Evolutionary conservation across 2,888 invertebrate species (phyloP).

Genomic region (Anodontia alba): DNA sequence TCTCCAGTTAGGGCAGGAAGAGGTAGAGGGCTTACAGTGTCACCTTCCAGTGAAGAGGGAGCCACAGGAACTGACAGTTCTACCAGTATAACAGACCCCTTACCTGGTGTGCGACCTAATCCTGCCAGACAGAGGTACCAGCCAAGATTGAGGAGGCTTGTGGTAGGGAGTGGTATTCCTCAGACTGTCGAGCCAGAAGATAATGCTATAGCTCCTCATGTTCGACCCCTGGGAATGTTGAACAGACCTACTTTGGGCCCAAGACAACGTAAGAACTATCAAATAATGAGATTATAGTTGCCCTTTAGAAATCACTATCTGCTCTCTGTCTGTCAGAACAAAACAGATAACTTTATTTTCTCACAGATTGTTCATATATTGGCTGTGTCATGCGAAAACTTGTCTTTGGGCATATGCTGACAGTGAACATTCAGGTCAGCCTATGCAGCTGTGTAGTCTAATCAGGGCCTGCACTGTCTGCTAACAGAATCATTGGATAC

Average conservation of each 20-base stretch:
- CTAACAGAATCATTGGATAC: too few species aligned
- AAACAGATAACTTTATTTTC: too few species aligned
- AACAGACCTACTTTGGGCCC: conserved; percentile 29
- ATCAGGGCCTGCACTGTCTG: too few species aligned
- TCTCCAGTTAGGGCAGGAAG: not conserved
- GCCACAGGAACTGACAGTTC: not conserved
- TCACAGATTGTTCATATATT: too few species aligned
- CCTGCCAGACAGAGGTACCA: not conserved
- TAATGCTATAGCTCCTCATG: not conserved
- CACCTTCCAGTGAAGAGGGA: not conserved
- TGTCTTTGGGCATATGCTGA: too few species aligned
- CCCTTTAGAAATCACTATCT: too few species aligned
- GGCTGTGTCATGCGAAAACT: too few species aligned
- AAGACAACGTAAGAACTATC: conserved; percentile 32
- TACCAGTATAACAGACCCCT: not conserved
- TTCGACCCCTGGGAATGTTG: conserved; percentile 19
- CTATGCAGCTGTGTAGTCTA: too few species aligned
- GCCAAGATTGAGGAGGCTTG: not conserved
- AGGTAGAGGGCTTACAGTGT: not conserved
- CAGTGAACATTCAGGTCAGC: too few species aligned
- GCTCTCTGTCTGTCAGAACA: too few species aligned
- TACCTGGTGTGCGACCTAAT: conserved; percentile 3
- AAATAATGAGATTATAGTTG: too few species aligned
- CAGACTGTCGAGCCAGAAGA: conserved; percentile 13
- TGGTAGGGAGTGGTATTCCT: not conserved